Evolutionary conservation across 2,113 vertebrate species (phyloP).

Genomic region (Rhizomys pruinosus): DNA sequence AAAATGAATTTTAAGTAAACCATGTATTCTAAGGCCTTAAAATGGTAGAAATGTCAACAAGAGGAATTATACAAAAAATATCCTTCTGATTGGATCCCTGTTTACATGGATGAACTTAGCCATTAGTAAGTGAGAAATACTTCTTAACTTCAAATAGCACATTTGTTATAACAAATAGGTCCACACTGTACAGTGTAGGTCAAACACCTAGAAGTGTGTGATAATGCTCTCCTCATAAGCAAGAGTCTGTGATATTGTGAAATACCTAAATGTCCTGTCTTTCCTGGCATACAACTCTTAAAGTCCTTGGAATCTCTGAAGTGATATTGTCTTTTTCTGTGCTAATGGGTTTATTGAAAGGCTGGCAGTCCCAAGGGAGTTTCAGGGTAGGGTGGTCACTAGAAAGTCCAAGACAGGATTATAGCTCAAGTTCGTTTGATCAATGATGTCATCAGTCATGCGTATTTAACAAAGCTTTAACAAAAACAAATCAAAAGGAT

Average conservation of each 20-base stretch:
- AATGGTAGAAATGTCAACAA: background rate
- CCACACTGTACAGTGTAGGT: background rate
- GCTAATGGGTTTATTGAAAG: background rate
- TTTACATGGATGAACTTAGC: background rate
- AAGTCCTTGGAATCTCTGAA: background rate
- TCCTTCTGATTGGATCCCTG: background rate
- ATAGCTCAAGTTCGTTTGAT: background rate
- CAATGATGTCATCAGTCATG: background rate
- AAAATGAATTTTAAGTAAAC: slow-evolving; percentile 24
- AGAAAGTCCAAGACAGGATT: background rate
- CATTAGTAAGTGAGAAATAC: background rate
- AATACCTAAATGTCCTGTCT: background rate
- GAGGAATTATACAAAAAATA: background rate
- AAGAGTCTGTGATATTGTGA: background rate
- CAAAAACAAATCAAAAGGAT: background rate
- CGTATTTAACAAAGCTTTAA: background rate
- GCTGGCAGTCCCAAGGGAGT: too few species aligned
- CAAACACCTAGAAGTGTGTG: background rate
- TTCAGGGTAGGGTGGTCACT: background rate
- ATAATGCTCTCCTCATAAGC: fast-evolving
- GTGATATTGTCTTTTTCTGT: background rate
- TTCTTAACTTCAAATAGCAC: background rate
- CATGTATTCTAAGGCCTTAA: background rate
- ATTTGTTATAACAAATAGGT: background rate
- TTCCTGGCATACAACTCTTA: background rate